Evolutionary conservation across 2,888 invertebrate genomes (phyloP), one percentile per base, ranked within the genome.

Genomic region (Drosophila dives): DNA sequence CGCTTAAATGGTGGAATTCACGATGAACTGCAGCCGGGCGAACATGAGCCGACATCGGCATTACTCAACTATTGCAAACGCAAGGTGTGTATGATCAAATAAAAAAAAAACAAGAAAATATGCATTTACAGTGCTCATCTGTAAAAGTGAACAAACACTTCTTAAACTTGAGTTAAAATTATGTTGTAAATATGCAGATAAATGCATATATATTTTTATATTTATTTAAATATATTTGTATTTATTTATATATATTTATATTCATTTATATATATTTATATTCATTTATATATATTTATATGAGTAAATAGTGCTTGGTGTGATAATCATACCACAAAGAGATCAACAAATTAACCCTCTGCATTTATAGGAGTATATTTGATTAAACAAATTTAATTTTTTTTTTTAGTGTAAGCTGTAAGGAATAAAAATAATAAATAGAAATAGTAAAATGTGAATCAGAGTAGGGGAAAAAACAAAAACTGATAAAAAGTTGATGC

Each of bases 31-130:
- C 91, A 87, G 72, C 77, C 79, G 95, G 96, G 92, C 94, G 96
- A 96, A 89, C 94, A 95, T 73, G 95, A 95, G 71, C 96, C 96
- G 83, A 96, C 96, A 36, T 96, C 97, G 15, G 96, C 96, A 12
- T 95, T 97, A 78, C 94, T 97, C 91, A 95, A 95, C 91, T 97
- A 96, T 90, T 97, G 97, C 94, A 97, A 97, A 93, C 95, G 95
- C 64, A 97, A 96, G 94, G 95, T 95, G 90, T 26, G 81, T 74
- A 20, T 62, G 11, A 15, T 23, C 5, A 33, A 17, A 49, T 2
- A 12, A 45, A 17, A 42, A 29, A n/a, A 17, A 29, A 33, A 10
- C n/a, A 48, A 17, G 40, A 50, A 26, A 23, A 11, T 11, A 23
- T 15, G 10, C 15, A 6, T 20, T 45, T 17, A 36, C 54, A 54